phyloP scores from a whole-genome alignment of 2,113 vertebrate species.

The Thryonomys swinderianus region DNA sequence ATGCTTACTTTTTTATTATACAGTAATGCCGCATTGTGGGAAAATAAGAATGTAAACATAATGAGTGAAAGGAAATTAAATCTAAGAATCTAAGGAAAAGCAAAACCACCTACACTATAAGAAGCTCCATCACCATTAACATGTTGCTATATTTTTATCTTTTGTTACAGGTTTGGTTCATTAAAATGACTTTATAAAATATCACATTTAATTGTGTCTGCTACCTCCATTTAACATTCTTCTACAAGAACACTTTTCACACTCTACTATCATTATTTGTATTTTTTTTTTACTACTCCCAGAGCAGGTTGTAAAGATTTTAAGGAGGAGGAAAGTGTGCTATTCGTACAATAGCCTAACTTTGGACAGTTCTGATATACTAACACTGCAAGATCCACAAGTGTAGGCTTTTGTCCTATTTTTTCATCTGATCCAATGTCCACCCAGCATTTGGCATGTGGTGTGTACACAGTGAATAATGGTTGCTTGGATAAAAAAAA shows the following conservation, averaged over 20 bases:
- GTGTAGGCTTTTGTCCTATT: background rate
- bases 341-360: conserved; percentile 21
- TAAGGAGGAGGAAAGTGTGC: background rate
- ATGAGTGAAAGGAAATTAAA: background rate
- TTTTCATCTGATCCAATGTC: background rate
- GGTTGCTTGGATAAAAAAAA: background rate
- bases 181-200: conserved; percentile 39
- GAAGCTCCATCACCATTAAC: background rate
- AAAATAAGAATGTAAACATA: conserved; percentile 3
- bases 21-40: background rate
- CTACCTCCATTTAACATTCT: conserved; percentile 11
- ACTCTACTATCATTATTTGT: conserved; percentile 26
- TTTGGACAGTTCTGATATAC: background rate
- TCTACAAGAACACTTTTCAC: conserved; percentile 46
- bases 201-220: conserved; percentile 13
- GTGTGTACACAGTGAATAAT: background rate
- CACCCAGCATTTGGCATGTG: background rate
- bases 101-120: background rate
- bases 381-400: background rate
- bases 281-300: conserved; percentile 8
- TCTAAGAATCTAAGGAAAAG: background rate
- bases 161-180: conserved; percentile 24
- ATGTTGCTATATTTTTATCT: conserved; percentile 20
- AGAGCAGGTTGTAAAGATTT: background rate
- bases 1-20: conserved; percentile 31